Percentiles rank a stretch among this genome's conserved stretches.
Conservation (phyloP, 2,888 invertebrate species). For the Elmis aenea region DNA sequence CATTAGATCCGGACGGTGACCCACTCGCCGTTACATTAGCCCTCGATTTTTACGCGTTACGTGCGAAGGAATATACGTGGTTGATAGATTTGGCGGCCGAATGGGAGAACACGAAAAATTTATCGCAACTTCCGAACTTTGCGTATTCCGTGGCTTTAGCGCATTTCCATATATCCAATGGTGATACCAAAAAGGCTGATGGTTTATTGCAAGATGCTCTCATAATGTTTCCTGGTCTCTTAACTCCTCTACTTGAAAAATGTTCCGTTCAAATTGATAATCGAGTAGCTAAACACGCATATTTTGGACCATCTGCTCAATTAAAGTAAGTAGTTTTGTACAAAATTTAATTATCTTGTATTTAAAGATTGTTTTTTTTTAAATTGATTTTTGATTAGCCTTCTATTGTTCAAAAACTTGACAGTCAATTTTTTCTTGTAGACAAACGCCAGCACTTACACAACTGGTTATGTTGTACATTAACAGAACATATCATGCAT, state of each 20-base stretch:
- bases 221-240: slow-evolving; percentile 75
- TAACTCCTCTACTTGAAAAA: slow-evolving; percentile 69
- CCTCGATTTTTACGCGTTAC: slow-evolving; percentile 78
- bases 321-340: slow-evolving; percentile 9
- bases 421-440: slow-evolving; percentile 34
- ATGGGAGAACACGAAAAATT: slow-evolving; percentile 60
- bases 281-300: slow-evolving; percentile 43
- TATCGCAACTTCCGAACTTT: slow-evolving; percentile 82
- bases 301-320: slow-evolving; percentile 13
- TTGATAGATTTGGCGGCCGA: slow-evolving; percentile 49
- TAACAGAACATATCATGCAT: slow-evolving; percentile 66
- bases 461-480: slow-evolving; percentile 71
- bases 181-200: slow-evolving; percentile 51
- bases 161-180: slow-evolving; percentile 55
- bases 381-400: neutral
- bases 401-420: neutral
- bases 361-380: neutral
- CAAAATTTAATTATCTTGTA: neutral
- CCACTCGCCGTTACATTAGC: slow-evolving; percentile 71
- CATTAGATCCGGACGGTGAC: slow-evolving; percentile 69
- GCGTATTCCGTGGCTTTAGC: slow-evolving; percentile 77
- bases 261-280: slow-evolving; percentile 69
- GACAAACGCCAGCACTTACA: slow-evolving; percentile 60
- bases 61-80: slow-evolving; percentile 70
- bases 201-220: slow-evolving; percentile 68